Evolutionary conservation across 2,113 vertebrate genomes (phyloP).

Genomic region (Macroglossus sobrinus): DNA sequence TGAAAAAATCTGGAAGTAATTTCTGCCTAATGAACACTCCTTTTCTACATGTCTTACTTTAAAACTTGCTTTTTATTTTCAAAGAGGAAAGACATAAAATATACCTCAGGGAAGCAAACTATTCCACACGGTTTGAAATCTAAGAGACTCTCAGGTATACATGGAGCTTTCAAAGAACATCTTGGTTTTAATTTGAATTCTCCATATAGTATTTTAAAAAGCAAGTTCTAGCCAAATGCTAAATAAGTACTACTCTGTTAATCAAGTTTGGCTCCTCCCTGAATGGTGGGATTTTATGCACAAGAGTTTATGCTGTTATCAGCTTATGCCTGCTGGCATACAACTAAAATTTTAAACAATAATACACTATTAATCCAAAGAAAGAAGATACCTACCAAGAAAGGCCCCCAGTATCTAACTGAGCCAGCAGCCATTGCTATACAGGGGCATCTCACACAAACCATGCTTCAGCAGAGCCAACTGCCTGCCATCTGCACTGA

Average conservation of each 20-base stretch:
- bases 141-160: neutral
- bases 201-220: neutral
- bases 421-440: neutral
- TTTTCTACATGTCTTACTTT: neutral
- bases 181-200: neutral
- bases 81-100: neutral
- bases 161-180: neutral
- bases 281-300: neutral
- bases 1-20: neutral
- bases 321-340: neutral
- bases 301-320: neutral
- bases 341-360: neutral
- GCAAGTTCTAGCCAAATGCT: neutral
- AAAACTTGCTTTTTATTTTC: neutral
- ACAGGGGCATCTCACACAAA: no score
- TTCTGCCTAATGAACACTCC: neutral
- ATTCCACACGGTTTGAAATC: neutral
- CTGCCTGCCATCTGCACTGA: neutral
- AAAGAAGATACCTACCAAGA: neutral
- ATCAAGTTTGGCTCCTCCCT: neutral
- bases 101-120: neutral
- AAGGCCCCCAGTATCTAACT: neutral
- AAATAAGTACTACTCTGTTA: neutral
- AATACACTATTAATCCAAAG: neutral
- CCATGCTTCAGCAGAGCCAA: no score